Percentiles rank a stretch among this genome's conserved stretches.
These are phyloP conservation scores for Platycheirus rosarum DNA, from an alignment of 2,888 invertebrate species.

Conservation along the genomic window DNA sequence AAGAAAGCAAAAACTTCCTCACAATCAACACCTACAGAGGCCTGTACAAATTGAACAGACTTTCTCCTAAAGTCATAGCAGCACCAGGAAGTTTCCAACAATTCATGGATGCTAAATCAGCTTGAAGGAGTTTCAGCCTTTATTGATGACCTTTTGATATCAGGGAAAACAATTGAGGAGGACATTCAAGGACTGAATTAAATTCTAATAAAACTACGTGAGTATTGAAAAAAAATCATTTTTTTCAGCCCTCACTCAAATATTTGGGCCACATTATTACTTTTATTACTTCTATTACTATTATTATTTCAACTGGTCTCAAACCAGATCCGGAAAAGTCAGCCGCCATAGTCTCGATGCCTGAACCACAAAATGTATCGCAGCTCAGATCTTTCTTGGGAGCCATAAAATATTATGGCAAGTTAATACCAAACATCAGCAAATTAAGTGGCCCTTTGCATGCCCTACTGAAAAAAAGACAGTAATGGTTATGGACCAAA, in stretches of 20 bases:
- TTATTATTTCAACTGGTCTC: slow-evolving; percentile 46
- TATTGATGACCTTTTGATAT: slow-evolving; percentile 14
- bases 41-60: slow-evolving; percentile 11
- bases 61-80: slow-evolving; percentile 25
- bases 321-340: slow-evolving; percentile 51
- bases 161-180: neutral
- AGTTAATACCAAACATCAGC: neutral
- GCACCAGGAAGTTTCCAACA: slow-evolving; percentile 44
- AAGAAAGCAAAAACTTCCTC: slow-evolving; percentile 10
- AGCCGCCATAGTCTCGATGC: slow-evolving; percentile 44
- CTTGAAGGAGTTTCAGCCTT: slow-evolving; percentile 11
- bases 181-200: no score
- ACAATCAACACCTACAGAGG: slow-evolving; percentile 40
- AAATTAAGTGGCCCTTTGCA: slow-evolving; percentile 12
- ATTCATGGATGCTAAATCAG: slow-evolving; percentile 12
- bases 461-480: slow-evolving; percentile 11
- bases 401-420: slow-evolving; percentile 4
- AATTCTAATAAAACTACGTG: slow-evolving; percentile 34
- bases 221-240: slow-evolving; percentile 67
- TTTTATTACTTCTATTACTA: no score
- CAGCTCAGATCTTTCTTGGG: slow-evolving; percentile 3
- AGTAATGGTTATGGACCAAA: slow-evolving; percentile 7
- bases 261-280: slow-evolving; percentile 55
- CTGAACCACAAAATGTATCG: neutral
- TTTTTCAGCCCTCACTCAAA: slow-evolving; percentile 48